Base-by-base conservation (phyloP, 2,888 invertebrate species). In the Ecdyonurus torrentis region DNA sequence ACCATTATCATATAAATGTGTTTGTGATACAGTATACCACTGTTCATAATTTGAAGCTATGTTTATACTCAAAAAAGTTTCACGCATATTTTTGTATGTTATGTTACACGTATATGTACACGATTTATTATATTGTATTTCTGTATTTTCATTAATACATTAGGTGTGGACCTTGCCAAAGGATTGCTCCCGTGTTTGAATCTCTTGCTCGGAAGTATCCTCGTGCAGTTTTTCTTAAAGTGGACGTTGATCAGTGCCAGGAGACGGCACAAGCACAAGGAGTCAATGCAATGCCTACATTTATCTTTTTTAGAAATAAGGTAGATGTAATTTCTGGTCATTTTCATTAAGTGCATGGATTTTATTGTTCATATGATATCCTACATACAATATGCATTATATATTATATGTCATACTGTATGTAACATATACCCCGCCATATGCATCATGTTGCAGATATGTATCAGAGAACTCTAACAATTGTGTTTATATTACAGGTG, bases 261-360 rank as follows among this genome's bases (percentile, higher is more conserved):
- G 94, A 91, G 69, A 90, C 91, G 10, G 94, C 97, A 1, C 83
- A 86, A 24, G 79, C 83, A 18, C 90, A 97, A 72, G 91, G 91
- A 63, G 90, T 99, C 53, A 87, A 87, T 63, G 93, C 96, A 0
- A 97, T 99, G 96, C 99, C 99, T 23, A 99, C 99, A 0, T 99
- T 99, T 72, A 85, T 95, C 68, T 93, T 98, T 73, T 97, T 91
- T 74, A 84, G 89, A 69, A 96, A 90, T 74, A 81, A 85, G 73
- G 85, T 86, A 74, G 72, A 72, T 61, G 60, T 23, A 18, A 25
- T 60, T n/a, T 3, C 23, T 2, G 2, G 2, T 22, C 5, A 7
- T 58, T 15, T n/a, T 10, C 22, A 37, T 3, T 23, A 2, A 22
- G 52, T 58, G 52, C 52, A 59, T 25, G 2, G 2, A 25, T 10